Base-by-base conservation (phyloP, 2,888 invertebrate genomes). In the Apocheima hispidaria region DNA sequence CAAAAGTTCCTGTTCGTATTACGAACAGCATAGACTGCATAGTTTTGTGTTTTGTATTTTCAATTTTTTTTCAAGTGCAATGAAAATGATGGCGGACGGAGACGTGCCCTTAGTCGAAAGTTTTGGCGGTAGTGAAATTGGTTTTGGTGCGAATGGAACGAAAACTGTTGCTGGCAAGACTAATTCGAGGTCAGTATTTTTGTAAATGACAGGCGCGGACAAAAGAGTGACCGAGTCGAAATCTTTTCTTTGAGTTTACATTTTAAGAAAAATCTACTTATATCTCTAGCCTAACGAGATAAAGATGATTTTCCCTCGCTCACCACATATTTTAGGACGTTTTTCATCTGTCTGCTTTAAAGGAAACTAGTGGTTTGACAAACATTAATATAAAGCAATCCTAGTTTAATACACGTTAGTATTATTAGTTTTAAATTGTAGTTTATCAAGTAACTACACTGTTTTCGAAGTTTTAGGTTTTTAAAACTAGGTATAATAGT, bases 101-200 rank as follows among this genome's bases (percentile, higher is more conserved):
- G 92, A 92, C 72, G 81, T 90, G 76, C 92, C 92, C 63, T 74
- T 92, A 69, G 92, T 92, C 55, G 82, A 83, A 46, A 90, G 90
- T 87, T 91, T 83, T 79, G 82, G 85, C 72, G 87, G 88, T 68
- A 87, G 80, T 79, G 92, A 91, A 75, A 77, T 90, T 60, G 91
- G 92, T 77, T 88, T 87, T 78, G 86, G 86, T 78, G 78, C 81
- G 65, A 90, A 89, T 72, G 90, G 90, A 69, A 82, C 82, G 51
- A 91, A 92, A 85, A 81, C 81, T 44, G 55, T 51, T 26, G 33
- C 60, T 76, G 80, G 81, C 66, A 90, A 83, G 75, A 78, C 82
- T 57, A 90, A 90, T 80, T 90, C 90, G 79, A 92, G 91, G 91
- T 92, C 76, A 77, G 87, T 87, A 63, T 71, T 71, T 73, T 63